These are phyloP conservation scores for Zaprionus lineosus DNA, from an alignment of 2,888 invertebrate species.

Conservation along the genomic window DNA sequence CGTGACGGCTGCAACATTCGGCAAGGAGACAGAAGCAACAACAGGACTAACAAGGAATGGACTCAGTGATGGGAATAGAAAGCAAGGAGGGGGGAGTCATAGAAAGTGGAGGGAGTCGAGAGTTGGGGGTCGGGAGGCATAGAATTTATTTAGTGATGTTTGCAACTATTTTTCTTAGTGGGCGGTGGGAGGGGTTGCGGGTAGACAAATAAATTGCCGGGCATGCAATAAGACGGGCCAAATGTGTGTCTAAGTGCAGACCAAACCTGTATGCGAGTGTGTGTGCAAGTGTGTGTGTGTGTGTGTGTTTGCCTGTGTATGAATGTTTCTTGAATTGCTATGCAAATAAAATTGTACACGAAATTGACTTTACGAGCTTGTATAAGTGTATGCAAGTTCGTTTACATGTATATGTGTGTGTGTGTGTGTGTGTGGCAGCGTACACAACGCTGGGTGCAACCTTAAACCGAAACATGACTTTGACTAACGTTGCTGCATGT, in stretches of 20 bases:
- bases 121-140: conserved; percentile 41
- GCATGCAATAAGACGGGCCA: conserved; percentile 73
- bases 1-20: conserved; percentile 64
- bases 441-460: conserved; percentile 23
- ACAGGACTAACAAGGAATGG: neutral
- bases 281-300: neutral
- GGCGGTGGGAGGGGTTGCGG: conserved; percentile 10
- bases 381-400: no score
- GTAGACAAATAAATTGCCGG: conserved; percentile 77
- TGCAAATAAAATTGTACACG: conserved; percentile 77
- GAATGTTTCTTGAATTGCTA: conserved; percentile 31
- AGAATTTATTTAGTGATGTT: conserved; percentile 69
- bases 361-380: conserved; percentile 73
- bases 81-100: conserved; percentile 42
- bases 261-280: conserved; percentile 9
- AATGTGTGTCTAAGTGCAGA: conserved; percentile 59
- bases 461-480: conserved; percentile 69
- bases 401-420: conserved; percentile 14
- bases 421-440: conserved; percentile 15
- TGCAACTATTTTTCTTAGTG: conserved; percentile 67
- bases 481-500: conserved; percentile 74
- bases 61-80: neutral
- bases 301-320: conserved; percentile 3
- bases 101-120: conserved; percentile 27
- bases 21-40: conserved; percentile 37